A percentile compares a stretch with the other conserved stretches of the same genome.
Evolutionary conservation across 2,113 vertebrate genomes (phyloP).

Genomic region (Zosterops borbonicus): DNA sequence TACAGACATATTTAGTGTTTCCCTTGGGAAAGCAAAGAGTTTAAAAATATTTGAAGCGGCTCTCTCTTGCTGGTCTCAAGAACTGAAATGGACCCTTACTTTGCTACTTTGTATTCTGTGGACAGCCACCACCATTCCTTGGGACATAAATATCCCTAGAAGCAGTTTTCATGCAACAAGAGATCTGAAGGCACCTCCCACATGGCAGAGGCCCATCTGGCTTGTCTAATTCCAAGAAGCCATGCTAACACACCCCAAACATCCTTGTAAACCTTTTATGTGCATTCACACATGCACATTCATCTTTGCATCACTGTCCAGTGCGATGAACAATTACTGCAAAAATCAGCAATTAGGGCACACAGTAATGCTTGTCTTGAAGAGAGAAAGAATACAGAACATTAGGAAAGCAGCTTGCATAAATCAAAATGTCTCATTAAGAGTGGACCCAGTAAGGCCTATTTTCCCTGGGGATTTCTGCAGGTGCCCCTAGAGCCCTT

Average conservation of each 20-base stretch:
- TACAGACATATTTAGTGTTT: background rate
- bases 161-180: background rate
- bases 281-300: background rate
- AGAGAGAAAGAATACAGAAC: background rate
- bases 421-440: background rate
- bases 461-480: background rate
- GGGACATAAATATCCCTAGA: background rate
- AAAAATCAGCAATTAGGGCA: background rate
- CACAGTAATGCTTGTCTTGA: background rate
- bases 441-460: background rate
- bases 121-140: background rate
- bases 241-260: rapidly evolving
- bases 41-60: background rate
- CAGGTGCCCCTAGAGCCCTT: background rate
- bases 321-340: background rate
- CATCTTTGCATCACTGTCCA: background rate
- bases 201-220: background rate
- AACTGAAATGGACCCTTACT: background rate
- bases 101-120: background rate
- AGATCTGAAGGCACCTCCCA: background rate
- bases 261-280: background rate
- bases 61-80: background rate
- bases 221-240: background rate
- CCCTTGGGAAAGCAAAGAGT: background rate
- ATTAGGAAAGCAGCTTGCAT: background rate